A percentile compares a stretch with the other conserved stretches of the same genome.
Evolutionary conservation across 1,140 invertebrate species (phyloP).

Genomic region (Dinothrombium tinctorium): DNA sequence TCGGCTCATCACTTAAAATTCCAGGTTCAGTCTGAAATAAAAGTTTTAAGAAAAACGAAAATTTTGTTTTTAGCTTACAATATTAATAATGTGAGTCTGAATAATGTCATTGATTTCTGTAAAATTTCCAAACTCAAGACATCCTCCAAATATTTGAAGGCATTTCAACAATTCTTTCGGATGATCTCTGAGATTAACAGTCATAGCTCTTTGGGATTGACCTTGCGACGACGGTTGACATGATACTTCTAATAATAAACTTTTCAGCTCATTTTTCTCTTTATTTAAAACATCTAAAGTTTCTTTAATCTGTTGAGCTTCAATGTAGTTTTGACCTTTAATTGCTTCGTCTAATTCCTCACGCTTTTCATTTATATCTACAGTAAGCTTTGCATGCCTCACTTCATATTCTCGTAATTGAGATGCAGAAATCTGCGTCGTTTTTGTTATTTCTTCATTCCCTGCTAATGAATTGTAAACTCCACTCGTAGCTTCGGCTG

Average conservation of each 20-base stretch:
- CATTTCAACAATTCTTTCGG: slow-evolving; percentile 1
- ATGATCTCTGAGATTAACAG: slow-evolving; percentile 1
- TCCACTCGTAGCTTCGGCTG: neutral
- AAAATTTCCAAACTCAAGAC: slow-evolving; percentile 5
- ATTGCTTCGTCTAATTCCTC: neutral
- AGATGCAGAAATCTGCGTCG: neutral
- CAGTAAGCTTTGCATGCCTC: neutral
- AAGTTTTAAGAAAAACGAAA: neutral
- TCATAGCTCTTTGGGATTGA: neutral
- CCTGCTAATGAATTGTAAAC: neutral
- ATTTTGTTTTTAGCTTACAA: neutral
- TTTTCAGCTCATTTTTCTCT: neutral
- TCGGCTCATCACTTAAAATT: neutral
- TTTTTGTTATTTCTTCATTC: neutral
- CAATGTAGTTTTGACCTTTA: neutral
- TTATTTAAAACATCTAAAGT: neutral
- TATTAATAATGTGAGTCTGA: neutral
- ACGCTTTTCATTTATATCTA: slow-evolving; percentile 2
- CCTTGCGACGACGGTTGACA: neutral
- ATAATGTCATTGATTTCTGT: neutral
- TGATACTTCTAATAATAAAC: neutral
- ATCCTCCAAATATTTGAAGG: slow-evolving; percentile 5
- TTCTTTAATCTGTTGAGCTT: neutral
- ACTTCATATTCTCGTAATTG: neutral
- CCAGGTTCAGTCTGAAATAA: neutral